Conservation (phyloP, 92 coral and sea anemone genomes). For the Palythoa grandis region DNA sequence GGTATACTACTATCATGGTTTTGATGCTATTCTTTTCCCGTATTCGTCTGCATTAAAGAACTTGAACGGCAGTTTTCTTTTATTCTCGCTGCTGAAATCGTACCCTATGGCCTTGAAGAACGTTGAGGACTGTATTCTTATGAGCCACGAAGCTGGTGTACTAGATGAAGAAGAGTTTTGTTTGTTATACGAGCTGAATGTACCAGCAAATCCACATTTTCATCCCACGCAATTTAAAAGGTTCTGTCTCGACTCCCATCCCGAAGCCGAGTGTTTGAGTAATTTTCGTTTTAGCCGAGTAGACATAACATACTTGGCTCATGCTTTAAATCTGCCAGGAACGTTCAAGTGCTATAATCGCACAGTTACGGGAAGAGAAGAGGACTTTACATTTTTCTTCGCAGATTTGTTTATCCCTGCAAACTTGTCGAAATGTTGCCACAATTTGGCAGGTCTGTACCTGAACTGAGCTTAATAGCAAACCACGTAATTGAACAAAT, state of each 20-base stretch:
- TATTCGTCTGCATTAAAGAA: slow-evolving; percentile 10
- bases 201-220: slow-evolving; percentile 23
- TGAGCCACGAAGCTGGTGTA: slow-evolving; percentile 5
- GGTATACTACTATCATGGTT: too few relatives aligned
- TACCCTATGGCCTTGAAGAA: not conserved
- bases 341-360: slow-evolving; percentile 26
- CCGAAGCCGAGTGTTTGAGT: slow-evolving; percentile 20
- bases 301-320: slow-evolving; percentile 24
- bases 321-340: slow-evolving; percentile 17
- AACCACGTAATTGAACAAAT: slow-evolving; percentile 25
- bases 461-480: slow-evolving; percentile 16
- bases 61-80: not conserved
- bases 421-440: not conserved
- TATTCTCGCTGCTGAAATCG: not conserved
- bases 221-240: slow-evolving; percentile 12
- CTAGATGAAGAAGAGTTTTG: slow-evolving; percentile 19
- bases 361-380: slow-evolving; percentile 33
- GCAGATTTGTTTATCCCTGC: slow-evolving; percentile 9
- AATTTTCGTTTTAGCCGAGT: slow-evolving; percentile 24
- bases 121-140: not conserved
- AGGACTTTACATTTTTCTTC: slow-evolving; percentile 14
- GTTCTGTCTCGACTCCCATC: slow-evolving; percentile 19
- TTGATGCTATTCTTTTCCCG: slow-evolving; percentile 2
- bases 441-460: slow-evolving; percentile 27
- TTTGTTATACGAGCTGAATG: slow-evolving; percentile 29